Base-by-base conservation (phyloP, 2,113 vertebrate genomes). In the Vimba vimba region DNA sequence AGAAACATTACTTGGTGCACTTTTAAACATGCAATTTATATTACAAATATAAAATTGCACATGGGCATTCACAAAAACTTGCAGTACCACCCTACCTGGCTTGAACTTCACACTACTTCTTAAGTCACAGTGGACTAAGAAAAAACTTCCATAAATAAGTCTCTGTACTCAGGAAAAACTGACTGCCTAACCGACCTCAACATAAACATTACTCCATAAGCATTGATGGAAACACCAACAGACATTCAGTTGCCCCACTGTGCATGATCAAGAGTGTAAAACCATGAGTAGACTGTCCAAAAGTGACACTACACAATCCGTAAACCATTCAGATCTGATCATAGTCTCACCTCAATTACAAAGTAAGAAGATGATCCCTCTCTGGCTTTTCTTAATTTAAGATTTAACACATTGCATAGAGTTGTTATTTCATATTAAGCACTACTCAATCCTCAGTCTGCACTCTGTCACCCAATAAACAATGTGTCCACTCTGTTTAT, bases 141-240 rank as follows among this genome's bases (percentile, higher is more conserved):
- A 62, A 60, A 62, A n/a, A 19, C 5, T 23, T 59, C 0, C 82
- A 55, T 50, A 74, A 86, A 80, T 74, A 86, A 27, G 76, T 90
- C 86, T 89, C 86, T 94, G 87, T 89, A 8, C 15, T 27, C 27
- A 79, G 85, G 87, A 88, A 77, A 89, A 88, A 85, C 3, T 45
- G 69, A 85, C 88, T 88, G 71, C n/a, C 47, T 86, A 85, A 85
- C 86, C 80, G 60, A 66, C 82, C 89, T 52, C 68, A 89, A 75
- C 88, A 88, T 88, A 93, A 94, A 94, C 92, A 94, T 94, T 90
- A 94, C 92, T 90, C 91, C 92, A 94, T 88, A 57, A 17, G 82
- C 88, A 64, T 77, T 81, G 59, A 55, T 79, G 39, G 66, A 87
- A 91, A 87, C 80, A 92, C 93, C 92, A 92, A 89, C 92, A 89